phyloP scores from a whole-genome alignment of 2,797 vertebrate species.

The Pseudocheirus occidentalis region DNA sequence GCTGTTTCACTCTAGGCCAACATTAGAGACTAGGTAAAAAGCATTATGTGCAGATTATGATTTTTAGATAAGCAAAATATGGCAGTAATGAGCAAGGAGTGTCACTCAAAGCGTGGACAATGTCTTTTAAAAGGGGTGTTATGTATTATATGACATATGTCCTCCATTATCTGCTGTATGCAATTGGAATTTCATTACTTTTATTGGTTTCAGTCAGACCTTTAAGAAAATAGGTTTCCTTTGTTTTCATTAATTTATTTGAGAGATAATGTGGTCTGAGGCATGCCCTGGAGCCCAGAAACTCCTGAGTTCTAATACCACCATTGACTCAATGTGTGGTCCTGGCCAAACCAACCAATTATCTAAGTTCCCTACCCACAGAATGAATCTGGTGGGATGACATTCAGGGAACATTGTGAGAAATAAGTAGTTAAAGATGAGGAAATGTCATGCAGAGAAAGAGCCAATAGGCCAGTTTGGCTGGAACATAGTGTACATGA shows the following conservation, averaged over 20 bases:
- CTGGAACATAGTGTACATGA: neutral
- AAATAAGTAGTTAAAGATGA: constrained; percentile 16
- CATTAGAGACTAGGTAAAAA: constrained; percentile 11
- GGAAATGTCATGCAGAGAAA: neutral
- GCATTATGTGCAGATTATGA: constrained; percentile 1
- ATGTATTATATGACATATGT: neutral
- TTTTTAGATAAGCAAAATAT: constrained; percentile 24
- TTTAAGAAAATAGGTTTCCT: constrained; percentile 48
- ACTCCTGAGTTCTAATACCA: constrained; percentile 1
- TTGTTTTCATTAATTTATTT: constrained; percentile 46
- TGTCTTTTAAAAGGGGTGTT: neutral
- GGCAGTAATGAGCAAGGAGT: neutral
- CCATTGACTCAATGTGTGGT: neutral
- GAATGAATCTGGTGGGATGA: constrained; percentile 23
- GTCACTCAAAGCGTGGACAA: neutral
- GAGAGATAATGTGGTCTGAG: constrained; percentile 34
- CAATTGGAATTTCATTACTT: constrained; percentile 48
- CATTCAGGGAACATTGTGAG: constrained; percentile 4
- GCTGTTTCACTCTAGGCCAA: neutral
- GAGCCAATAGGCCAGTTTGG: neutral
- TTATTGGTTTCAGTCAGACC: constrained; percentile 35
- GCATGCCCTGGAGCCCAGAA: constrained; percentile 19
- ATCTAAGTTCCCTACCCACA: neutral
- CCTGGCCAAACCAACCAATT: constrained; percentile 1
- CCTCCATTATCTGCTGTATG: constrained; percentile 13